A percentile compares a stretch with the other conserved stretches of the same genome.
phyloP scores from a whole-genome alignment of 2,888 invertebrate genomes.

The Andricus curvator region DNA sequence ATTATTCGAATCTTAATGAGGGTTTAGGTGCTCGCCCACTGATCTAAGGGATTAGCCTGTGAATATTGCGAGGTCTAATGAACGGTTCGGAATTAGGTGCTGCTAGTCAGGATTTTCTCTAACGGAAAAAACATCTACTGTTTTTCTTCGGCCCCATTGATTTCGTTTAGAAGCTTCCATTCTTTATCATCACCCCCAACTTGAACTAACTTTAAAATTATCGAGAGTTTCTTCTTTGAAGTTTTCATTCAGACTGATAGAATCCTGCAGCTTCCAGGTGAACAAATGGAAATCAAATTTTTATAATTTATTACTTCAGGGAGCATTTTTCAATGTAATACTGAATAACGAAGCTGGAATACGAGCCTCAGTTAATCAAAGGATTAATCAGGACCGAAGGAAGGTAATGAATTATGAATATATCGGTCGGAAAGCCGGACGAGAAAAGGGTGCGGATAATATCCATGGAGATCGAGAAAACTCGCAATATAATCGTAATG shows the following conservation, averaged over 20 bases:
- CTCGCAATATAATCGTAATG: conserved; percentile 38
- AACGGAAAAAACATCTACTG: conserved; percentile 50
- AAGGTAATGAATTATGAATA: conserved; percentile 74
- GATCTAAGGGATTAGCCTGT: conserved; percentile 77
- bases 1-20: conserved; percentile 79
- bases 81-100: conserved; percentile 72
- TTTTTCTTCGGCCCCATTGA: conserved; percentile 20
- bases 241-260: background rate
- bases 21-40: conserved; percentile 76
- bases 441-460: conserved; percentile 26
- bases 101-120: conserved; percentile 66
- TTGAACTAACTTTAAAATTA: background rate
- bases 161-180: conserved; percentile 2
- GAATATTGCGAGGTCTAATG: conserved; percentile 77
- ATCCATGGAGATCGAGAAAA: conserved; percentile 26
- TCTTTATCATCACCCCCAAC: conserved; percentile 10
- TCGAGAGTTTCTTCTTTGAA: background rate
- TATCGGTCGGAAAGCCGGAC: conserved; percentile 1
- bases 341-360: conserved; percentile 58
- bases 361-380: conserved; percentile 70
- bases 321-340: background rate
- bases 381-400: conserved; percentile 72
- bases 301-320: background rate
- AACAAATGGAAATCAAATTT: background rate
- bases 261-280: background rate